These are phyloP conservation scores for Psix sp. DNA, from an alignment of 1,140 invertebrate species.

Conservation along the genomic window DNA sequence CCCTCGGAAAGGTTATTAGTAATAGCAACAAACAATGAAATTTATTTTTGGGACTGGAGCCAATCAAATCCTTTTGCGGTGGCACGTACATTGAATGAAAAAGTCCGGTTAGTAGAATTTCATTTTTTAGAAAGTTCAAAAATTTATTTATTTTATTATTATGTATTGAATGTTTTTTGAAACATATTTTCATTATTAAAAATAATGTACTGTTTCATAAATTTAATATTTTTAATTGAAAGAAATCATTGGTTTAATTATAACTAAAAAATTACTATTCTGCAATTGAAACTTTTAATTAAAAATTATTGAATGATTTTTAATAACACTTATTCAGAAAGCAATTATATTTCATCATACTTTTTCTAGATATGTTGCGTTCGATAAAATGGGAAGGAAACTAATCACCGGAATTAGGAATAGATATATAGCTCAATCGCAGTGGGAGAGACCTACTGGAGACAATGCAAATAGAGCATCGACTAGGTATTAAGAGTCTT, in stretches of 20 bases:
- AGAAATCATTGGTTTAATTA: no score
- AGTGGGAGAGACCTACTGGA: constrained; percentile 69
- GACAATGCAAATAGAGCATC: background rate
- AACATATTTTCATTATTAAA: background rate
- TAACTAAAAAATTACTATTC: no score
- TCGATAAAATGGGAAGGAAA: constrained; percentile 88
- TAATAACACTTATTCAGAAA: no score
- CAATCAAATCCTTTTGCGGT: constrained; percentile 85
- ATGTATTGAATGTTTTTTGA: no score
- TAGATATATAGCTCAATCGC: constrained; percentile 75
- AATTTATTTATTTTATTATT: constrained; percentile 52
- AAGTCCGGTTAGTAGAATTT: constrained; percentile 81
- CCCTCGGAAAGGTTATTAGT: constrained; percentile 88
- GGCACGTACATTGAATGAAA: constrained; percentile 84
- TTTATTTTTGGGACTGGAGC: constrained; percentile 95
- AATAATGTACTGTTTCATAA: no score
- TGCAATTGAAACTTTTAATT: no score
- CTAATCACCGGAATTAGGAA: constrained; percentile 92
- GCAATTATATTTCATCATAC: no score
- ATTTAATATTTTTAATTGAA: no score
- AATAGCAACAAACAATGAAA: constrained; percentile 89
- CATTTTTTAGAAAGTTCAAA: background rate
- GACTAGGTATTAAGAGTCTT: no score
- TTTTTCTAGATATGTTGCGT: constrained; percentile 86
- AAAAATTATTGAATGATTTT: no score